A percentile compares a stretch with the other conserved stretches of the same genome.
Conservation (phyloP, 2,797 vertebrate genomes). For the Liasis olivaceus region DNA sequence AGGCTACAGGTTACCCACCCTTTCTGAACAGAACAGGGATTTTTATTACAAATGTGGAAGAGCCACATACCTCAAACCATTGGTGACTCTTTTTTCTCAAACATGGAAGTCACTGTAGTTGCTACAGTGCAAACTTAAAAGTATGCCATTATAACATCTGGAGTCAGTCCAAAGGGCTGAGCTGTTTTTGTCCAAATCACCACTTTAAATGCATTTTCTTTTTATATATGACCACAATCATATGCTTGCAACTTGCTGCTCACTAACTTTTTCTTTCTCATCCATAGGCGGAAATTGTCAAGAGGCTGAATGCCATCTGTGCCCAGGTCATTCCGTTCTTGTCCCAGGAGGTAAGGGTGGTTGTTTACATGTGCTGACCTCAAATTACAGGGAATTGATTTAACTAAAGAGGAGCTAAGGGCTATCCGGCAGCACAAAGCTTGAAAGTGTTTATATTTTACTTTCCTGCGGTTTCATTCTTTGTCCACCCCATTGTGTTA, state of each 20-base stretch:
- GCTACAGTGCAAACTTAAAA: not conserved
- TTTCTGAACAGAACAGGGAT: not conserved
- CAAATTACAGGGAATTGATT: slow-evolving; percentile 37
- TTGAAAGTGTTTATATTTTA: slow-evolving; percentile 47
- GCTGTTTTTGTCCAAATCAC: not conserved
- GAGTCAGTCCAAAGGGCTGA: not conserved
- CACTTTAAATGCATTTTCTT: slow-evolving; percentile 38
- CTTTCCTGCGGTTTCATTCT: slow-evolving; percentile 27
- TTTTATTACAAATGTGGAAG: not conserved
- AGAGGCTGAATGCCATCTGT: slow-evolving; percentile 98
- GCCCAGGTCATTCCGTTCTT: slow-evolving; percentile 99
- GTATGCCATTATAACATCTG: not conserved
- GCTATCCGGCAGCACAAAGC: slow-evolving; percentile 42
- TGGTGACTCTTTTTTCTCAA: not conserved
- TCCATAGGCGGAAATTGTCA: slow-evolving; percentile 98
- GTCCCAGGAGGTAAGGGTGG: slow-evolving; percentile 92
- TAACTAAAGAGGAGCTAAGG: slow-evolving; percentile 43
- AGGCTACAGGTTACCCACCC: not conserved
- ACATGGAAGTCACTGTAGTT: not conserved
- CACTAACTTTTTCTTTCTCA: slow-evolving; percentile 66
- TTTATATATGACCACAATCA: slow-evolving; percentile 37
- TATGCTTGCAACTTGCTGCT: slow-evolving; percentile 55
- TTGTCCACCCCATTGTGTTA: slow-evolving; percentile 31
- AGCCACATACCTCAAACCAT: not conserved
- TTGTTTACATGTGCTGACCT: slow-evolving; percentile 51